These are phyloP conservation scores for Corythornis madagascariensis DNA, from an alignment of 2,113 vertebrate species.

Conservation along the genomic window DNA sequence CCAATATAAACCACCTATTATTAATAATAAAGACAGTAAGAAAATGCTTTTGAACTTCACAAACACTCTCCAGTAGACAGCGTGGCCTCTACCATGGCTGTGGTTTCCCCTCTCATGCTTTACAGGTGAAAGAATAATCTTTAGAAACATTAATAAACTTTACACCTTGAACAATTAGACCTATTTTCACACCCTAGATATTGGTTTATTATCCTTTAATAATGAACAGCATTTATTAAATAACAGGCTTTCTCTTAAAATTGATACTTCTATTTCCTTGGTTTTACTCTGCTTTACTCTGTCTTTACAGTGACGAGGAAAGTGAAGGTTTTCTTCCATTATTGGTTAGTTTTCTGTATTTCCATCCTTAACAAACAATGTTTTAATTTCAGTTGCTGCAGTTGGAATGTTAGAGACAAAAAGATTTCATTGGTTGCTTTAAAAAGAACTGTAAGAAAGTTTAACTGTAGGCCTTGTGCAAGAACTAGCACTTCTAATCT, in stretches of 20 bases:
- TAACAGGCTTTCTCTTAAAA: neutral
- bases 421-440: neutral
- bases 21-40: neutral
- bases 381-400: neutral
- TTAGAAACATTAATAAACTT: neutral
- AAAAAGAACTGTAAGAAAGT: neutral
- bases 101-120: neutral
- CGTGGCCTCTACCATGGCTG: accelerated
- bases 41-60: neutral
- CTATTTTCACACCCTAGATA: neutral
- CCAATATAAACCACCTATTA: neutral
- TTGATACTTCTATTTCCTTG: neutral
- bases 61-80: accelerated
- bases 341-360: neutral
- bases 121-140: neutral
- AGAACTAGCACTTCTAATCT: neutral
- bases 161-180: neutral
- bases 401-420: neutral
- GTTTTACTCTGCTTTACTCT: neutral
- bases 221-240: neutral
- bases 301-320: neutral
- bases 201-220: neutral
- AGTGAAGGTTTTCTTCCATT: neutral
- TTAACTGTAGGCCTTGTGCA: neutral
- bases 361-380: accelerated